phyloP scores from a whole-genome alignment of 2,888 invertebrate species.

The Campoletis raptor region DNA sequence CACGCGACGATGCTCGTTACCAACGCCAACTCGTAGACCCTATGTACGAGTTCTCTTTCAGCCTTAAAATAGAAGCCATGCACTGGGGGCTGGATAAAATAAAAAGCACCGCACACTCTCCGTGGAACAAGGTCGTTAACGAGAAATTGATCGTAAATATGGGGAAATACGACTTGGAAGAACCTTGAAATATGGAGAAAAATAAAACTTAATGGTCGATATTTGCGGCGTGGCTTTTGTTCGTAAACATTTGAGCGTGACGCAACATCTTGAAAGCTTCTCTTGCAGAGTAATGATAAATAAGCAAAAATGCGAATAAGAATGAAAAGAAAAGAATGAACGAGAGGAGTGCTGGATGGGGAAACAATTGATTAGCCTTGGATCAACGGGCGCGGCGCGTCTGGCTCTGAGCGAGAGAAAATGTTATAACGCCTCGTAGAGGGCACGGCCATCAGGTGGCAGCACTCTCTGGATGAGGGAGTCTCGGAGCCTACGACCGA shows the following conservation, averaged over 20 bases:
- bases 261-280: background rate
- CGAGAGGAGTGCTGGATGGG: constrained; percentile 36
- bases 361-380: constrained; percentile 75
- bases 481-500: constrained; percentile 20
- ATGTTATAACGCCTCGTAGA: constrained; percentile 65
- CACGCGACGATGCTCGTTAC: constrained; percentile 58
- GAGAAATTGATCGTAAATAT: background rate
- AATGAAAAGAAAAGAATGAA: constrained; percentile 1
- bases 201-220: background rate
- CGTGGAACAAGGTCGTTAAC: background rate
- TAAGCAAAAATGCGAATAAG: background rate
- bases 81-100: background rate
- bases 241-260: background rate
- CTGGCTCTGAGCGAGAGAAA: constrained; percentile 56
- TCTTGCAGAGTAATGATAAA: background rate
- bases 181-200: constrained; percentile 2
- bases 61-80: background rate
- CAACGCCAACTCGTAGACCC: background rate
- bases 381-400: constrained; percentile 77
- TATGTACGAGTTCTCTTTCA: constrained; percentile 4
- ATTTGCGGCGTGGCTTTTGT: background rate
- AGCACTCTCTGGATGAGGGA: constrained; percentile 53
- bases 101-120: background rate
- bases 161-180: background rate
- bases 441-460: constrained; percentile 76